Conservation (phyloP, 2,797 vertebrate species). For the Arrhamphus sclerolepis region DNA sequence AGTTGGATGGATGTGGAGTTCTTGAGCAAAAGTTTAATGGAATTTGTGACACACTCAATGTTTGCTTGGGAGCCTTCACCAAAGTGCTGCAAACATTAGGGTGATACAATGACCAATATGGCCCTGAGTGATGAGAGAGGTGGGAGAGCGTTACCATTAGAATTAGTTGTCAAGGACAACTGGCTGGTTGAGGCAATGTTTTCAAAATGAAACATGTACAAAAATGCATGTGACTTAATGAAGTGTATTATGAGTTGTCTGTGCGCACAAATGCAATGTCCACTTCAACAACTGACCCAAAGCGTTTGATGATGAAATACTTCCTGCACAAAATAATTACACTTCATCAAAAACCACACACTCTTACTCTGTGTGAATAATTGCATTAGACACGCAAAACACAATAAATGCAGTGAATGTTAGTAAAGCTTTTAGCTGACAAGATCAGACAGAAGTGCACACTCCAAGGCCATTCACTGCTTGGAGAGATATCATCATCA, state of each 20-base stretch:
- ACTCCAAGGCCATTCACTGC: conserved; percentile 16
- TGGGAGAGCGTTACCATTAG: conserved; percentile 15
- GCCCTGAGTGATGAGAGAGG: conserved; percentile 34
- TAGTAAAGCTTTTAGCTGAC: conserved; percentile 47
- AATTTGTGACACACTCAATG: conserved; percentile 52
- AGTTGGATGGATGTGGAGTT: conserved; percentile 58
- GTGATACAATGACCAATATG: conserved; percentile 53
- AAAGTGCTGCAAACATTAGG: conserved; percentile 75
- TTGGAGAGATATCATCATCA: conserved; percentile 37
- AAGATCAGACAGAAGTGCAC: conserved; percentile 40
- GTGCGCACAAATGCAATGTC: not conserved
- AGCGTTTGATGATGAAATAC: conserved; percentile 36
- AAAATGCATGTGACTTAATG: conserved; percentile 29
- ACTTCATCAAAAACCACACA: conserved; percentile 34
- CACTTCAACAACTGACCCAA: conserved; percentile 17
- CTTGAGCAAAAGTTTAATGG: conserved; percentile 40
- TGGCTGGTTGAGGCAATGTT: conserved; percentile 20
- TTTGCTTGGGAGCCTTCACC: conserved; percentile 67
- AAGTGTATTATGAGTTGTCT: conserved; percentile 28
- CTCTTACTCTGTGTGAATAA: conserved; percentile 33
- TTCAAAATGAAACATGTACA: conserved; percentile 29
- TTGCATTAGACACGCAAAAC: conserved; percentile 30
- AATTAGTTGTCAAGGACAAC: conserved; percentile 13
- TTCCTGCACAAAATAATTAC: conserved; percentile 26
- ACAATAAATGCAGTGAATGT: conserved; percentile 19